Evolutionary conservation across 1,140 invertebrate species (phyloP).

Genomic region (Drosophila takahashii): DNA sequence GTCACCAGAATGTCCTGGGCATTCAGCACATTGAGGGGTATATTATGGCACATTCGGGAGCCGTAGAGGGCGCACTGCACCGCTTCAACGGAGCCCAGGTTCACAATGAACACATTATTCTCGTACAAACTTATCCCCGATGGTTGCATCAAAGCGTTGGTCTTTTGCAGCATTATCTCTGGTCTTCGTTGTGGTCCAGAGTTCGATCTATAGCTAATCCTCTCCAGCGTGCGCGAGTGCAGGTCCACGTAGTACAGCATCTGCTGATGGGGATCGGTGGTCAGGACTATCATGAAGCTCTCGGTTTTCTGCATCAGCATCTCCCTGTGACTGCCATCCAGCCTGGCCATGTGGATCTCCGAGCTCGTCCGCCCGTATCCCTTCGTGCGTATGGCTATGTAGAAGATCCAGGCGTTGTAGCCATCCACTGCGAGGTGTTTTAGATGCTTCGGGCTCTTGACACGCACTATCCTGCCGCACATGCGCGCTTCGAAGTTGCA

Average conservation of each 20-base stretch:
- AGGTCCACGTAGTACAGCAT: slow-evolving; percentile 90
- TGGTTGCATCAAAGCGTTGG: slow-evolving; percentile 84
- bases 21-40: slow-evolving; percentile 84
- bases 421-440: slow-evolving; percentile 86
- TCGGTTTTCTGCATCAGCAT: slow-evolving; percentile 77
- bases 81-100: slow-evolving; percentile 84
- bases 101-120: slow-evolving; percentile 87
- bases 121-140: slow-evolving; percentile 87
- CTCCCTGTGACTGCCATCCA: slow-evolving; percentile 88
- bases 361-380: slow-evolving; percentile 84
- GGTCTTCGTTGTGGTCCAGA: slow-evolving; percentile 83
- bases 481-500: slow-evolving; percentile 86
- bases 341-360: slow-evolving; percentile 87
- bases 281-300: slow-evolving; percentile 88
- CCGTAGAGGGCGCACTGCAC: slow-evolving; percentile 86
- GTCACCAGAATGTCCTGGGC: slow-evolving; percentile 86
- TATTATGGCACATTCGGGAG: slow-evolving; percentile 83
- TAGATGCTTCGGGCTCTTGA: slow-evolving; percentile 83
- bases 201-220: slow-evolving; percentile 87
- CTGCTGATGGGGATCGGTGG: slow-evolving; percentile 88
- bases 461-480: slow-evolving; percentile 87
- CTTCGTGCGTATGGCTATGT: slow-evolving; percentile 84
- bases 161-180: slow-evolving; percentile 85
- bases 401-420: slow-evolving; percentile 86
- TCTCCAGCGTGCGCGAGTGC: slow-evolving; percentile 87